Percentiles rank a stretch among this genome's conserved stretches.
Evolutionary conservation across 2,888 invertebrate genomes (phyloP).

Genomic region (Myathropa florea): DNA sequence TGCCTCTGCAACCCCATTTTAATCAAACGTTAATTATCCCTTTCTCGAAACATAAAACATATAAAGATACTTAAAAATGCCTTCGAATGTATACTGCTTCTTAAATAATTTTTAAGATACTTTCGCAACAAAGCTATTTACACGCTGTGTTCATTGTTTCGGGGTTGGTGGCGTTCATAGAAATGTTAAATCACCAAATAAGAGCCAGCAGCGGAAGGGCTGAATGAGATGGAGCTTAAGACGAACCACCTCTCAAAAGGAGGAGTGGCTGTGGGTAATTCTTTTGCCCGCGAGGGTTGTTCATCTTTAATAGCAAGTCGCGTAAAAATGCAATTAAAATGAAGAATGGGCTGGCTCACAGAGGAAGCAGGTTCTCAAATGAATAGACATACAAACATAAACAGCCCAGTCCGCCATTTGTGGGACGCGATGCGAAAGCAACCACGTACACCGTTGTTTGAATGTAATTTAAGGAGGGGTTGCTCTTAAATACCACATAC

Average conservation of each 20-base stretch:
- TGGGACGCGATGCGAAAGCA: neutral
- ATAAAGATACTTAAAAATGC: slow-evolving; percentile 60
- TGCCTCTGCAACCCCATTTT: slow-evolving; percentile 59
- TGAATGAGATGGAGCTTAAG: slow-evolving; percentile 52
- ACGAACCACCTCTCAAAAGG: slow-evolving; percentile 20
- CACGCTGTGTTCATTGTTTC: neutral
- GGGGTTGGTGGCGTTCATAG: slow-evolving; percentile 13
- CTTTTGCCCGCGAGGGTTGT: slow-evolving; percentile 49
- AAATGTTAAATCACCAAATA: neutral
- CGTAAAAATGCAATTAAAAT: slow-evolving; percentile 67
- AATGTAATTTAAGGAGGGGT: slow-evolving; percentile 52
- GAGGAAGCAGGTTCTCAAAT: slow-evolving; percentile 18
- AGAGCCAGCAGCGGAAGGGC: neutral
- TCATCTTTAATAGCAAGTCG: slow-evolving; percentile 61
- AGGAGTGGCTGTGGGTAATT: too few relatives aligned
- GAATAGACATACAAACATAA: slow-evolving; percentile 26
- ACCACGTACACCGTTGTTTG: slow-evolving; percentile 3
- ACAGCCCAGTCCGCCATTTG: slow-evolving; percentile 22
- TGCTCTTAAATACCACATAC: slow-evolving; percentile 55
- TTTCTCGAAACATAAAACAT: slow-evolving; percentile 52
- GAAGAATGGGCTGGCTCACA: slow-evolving; percentile 44
- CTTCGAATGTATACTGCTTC: slow-evolving; percentile 57
- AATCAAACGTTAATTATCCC: slow-evolving; percentile 70
- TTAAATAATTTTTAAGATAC: slow-evolving; percentile 70
- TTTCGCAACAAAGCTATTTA: slow-evolving; percentile 47